Base-by-base conservation (phyloP, 2,113 vertebrate genomes). In the Neoarius graeffei region DNA sequence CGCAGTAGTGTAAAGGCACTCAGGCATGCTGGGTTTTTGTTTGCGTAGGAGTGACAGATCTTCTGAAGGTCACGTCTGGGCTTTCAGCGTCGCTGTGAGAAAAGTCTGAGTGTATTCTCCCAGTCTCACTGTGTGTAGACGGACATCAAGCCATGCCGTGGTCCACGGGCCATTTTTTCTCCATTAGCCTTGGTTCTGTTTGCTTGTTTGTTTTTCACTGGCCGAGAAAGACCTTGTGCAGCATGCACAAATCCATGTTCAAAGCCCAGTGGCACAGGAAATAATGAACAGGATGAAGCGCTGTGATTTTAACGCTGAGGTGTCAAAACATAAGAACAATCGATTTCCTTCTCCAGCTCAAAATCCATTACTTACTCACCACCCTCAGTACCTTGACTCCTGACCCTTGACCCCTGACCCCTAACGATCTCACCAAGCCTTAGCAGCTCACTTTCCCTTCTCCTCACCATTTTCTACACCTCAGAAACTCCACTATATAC, bases 31-130 rank as follows among this genome's bases (percentile, higher is more conserved):
- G 66, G 0, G 27, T n/a, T 1, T 15, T 14, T 71, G 67, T 35
- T 35, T 15, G 67, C 14, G 67, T 27, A n/a, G 64, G 64, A 66
- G 62, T 10, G 14, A 8, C 25, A n/a, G 81, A 30, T 66, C 35
- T n/a, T 86, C 80, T 66, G 81, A 86, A 86, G 71, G 85, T 87
- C 56, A 74, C 35, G 50, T 80, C 62, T 87, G 81, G 59, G 82
- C 84, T 80, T 81, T 52, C 57, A 82, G 87, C 57, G 50, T 66
- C 52, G 85, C 85, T 77, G 62, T 57, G 52, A 81, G 76, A 87
- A 87, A 89, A 59, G 62, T 71, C 85, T 69, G 52, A 48, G 54
- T 30, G 25, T 56, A 74, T 62, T 80, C 71, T 66, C 17, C 27
- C 17, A 64, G 59, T 66, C 79, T 48, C 52, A 13, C 60, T 66